Evolutionary conservation across 2,888 invertebrate species (phyloP).

Genomic region (Drosophila percnosoma): DNA sequence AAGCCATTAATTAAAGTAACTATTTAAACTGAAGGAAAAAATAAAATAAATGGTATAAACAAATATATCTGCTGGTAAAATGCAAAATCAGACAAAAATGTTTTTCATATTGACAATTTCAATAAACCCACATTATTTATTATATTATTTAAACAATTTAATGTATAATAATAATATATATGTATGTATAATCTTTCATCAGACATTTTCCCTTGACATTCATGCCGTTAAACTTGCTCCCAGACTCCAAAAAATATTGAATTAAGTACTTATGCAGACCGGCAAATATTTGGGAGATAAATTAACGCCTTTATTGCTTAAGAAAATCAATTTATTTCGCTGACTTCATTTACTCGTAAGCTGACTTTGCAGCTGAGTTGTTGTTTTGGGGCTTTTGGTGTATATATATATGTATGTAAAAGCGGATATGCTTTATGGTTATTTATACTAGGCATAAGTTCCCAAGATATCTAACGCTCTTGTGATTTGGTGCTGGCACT

Average conservation of each 20-base stretch:
- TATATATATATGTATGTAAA: background rate
- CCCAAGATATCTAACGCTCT: constrained; percentile 16
- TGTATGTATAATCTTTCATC: background rate
- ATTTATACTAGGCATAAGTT: constrained; percentile 20
- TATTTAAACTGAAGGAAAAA: background rate
- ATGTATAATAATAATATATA: background rate
- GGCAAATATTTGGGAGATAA: background rate
- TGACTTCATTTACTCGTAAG: background rate
- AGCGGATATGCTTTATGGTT: constrained; percentile 25
- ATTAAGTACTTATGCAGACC: background rate
- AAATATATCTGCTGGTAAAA: background rate
- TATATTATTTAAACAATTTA: background rate
- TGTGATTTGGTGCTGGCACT: constrained; percentile 38
- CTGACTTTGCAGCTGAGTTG: constrained; percentile 3
- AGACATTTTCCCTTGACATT: background rate
- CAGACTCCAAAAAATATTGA: background rate
- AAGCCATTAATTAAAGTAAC: background rate
- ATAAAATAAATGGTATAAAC: background rate
- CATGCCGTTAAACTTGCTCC: background rate
- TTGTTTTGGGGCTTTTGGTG: constrained; percentile 6
- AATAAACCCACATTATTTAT: background rate
- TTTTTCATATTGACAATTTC: background rate
- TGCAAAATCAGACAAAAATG: background rate
- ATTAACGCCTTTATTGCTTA: background rate
- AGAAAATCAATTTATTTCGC: constrained; percentile 10